A percentile compares a stretch with the other conserved stretches of the same genome.
phyloP scores from a whole-genome alignment of 1,140 invertebrate species.

The Neomicropteryx cornuta region DNA sequence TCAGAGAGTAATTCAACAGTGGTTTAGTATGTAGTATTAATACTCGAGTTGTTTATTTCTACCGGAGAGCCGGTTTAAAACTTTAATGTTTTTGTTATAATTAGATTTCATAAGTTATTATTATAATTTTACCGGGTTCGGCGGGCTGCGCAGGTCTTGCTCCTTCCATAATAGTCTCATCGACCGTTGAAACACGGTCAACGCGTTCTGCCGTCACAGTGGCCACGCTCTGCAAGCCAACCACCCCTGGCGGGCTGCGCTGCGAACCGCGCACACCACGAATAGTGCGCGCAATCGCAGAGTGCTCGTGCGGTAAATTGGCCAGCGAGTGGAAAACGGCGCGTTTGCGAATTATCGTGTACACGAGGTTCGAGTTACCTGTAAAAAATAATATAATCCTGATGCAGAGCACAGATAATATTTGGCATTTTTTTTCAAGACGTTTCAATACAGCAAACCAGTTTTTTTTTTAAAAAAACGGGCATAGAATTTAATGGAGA shows the following conservation, averaged over 20 bases:
- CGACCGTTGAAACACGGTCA: slow-evolving; percentile 32
- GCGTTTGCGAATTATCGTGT: slow-evolving; percentile 96
- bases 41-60: no score
- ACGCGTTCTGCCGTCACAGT: slow-evolving; percentile 5
- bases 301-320: slow-evolving; percentile 88
- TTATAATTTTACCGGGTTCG: no score
- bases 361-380: slow-evolving; percentile 96
- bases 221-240: slow-evolving; percentile 11
- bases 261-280: no score
- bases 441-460: no score
- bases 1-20: no score
- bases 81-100: no score
- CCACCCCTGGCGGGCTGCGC: slow-evolving; percentile 43
- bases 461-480: no score
- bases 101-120: no score
- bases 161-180: slow-evolving; percentile 69
- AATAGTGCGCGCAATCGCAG: slow-evolving; percentile 77
- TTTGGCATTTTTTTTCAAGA: no score
- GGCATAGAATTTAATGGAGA: no score
- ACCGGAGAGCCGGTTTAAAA: no score
- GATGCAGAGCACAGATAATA: not conserved
- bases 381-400: slow-evolving; percentile 12
- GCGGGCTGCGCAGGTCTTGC: slow-evolving; percentile 76
- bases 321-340: slow-evolving; percentile 95
- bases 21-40: no score